Percentiles rank a stretch among this genome's conserved stretches.
Evolutionary conservation across 1,140 invertebrate genomes (phyloP).

Genomic region (Pentalonia nigronervosa): DNA sequence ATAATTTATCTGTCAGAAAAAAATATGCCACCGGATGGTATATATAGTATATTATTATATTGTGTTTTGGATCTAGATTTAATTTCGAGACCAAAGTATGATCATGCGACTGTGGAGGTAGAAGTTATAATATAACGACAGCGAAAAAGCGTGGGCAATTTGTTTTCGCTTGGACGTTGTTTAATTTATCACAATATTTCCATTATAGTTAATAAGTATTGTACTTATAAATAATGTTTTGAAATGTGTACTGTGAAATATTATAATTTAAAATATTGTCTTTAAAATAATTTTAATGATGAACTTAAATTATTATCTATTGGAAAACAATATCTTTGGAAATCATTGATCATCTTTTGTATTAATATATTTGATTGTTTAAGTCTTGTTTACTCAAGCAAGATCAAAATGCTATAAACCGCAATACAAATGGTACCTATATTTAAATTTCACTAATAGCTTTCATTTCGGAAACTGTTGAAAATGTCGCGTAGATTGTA

Average conservation of each 20-base stretch:
- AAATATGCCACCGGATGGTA: neutral
- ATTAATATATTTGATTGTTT: neutral
- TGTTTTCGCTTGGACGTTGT: neutral
- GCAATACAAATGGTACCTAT: neutral
- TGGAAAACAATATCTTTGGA: neutral
- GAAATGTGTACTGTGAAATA: neutral
- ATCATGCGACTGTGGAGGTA: neutral
- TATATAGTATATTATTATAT: conserved; percentile 19
- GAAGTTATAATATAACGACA: neutral
- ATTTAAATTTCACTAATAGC: conserved; percentile 33
- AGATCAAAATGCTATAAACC: neutral
- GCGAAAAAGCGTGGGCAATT: neutral
- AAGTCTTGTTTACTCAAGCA: neutral
- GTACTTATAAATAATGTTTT: neutral
- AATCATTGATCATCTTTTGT: neutral
- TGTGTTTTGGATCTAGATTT: neutral
- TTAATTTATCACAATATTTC: conserved; percentile 2
- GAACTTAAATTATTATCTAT: neutral
- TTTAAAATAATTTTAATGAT: neutral
- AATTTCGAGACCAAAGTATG: neutral
- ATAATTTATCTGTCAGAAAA: conserved; percentile 47
- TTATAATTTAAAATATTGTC: neutral
- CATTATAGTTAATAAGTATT: neutral
- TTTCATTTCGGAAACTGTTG: conserved; percentile 6
- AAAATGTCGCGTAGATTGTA: neutral